These are phyloP conservation scores for Anabacerthia variegaticeps DNA, from an alignment of 2,797 vertebrate species.

Conservation along the genomic window DNA sequence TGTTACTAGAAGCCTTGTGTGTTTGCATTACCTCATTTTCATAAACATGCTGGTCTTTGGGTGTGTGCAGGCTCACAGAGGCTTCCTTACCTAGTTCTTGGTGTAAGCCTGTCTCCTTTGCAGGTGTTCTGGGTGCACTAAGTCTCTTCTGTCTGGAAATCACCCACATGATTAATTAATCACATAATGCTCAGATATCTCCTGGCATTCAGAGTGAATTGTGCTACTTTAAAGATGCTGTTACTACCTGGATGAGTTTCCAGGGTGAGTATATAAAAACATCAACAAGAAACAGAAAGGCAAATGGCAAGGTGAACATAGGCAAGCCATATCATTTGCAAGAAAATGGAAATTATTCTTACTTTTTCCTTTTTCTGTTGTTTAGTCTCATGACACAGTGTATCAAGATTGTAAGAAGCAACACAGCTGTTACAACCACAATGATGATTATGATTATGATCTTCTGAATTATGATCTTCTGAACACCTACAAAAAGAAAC, in stretches of 20 bases:
- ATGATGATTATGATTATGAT: neutral
- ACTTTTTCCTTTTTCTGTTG: neutral
- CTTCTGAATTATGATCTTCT: neutral
- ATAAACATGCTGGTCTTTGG: neutral
- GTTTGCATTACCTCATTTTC: neutral
- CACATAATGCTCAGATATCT: neutral
- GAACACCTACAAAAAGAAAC: neutral
- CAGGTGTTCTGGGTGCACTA: neutral
- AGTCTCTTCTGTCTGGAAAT: neutral
- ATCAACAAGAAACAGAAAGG: neutral
- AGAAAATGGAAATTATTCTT: neutral
- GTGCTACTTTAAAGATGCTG: neutral
- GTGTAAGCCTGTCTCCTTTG: neutral
- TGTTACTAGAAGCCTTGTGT: neutral
- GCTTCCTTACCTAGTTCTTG: neutral
- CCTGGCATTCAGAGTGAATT: neutral
- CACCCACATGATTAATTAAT: fast-evolving
- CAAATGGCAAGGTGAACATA: neutral
- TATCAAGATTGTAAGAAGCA: neutral
- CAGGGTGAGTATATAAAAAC: neutral
- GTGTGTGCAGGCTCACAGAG: neutral
- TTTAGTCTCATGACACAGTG: neutral
- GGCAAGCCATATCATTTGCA: neutral
- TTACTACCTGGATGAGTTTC: neutral
- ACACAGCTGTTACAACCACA: fast-evolving